Evolutionary conservation across 2,797 vertebrate genomes (phyloP).

Genomic region (Sphenodon punctatus): DNA sequence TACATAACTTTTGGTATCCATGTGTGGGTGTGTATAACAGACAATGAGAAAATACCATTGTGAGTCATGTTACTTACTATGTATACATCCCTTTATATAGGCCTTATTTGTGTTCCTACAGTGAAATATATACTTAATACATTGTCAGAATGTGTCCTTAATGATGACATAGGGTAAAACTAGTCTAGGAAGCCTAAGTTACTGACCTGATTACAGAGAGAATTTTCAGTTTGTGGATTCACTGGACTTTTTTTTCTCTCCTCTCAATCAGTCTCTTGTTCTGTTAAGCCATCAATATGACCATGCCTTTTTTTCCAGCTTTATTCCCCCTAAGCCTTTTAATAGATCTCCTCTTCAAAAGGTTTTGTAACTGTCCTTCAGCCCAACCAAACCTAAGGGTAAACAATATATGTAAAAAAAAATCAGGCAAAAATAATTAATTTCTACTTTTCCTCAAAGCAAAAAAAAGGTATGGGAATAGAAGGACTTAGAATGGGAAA

Average conservation of each 20-base stretch:
- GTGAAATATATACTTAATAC: not conserved
- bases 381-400: too few species aligned
- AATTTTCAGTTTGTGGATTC: not conserved
- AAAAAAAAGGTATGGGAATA: too few species aligned
- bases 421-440: too few species aligned
- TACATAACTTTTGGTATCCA: not conserved
- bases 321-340: not conserved
- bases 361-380: not conserved
- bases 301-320: not conserved
- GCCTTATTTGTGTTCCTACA: not conserved
- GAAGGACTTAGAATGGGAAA: not conserved
- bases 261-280: not conserved
- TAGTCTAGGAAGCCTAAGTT: not conserved
- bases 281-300: not conserved
- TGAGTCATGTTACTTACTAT: too few species aligned
- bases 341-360: not conserved
- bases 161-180: not conserved
- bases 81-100: too few species aligned
- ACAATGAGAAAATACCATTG: not conserved
- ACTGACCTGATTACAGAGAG: not conserved
- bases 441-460: too few species aligned
- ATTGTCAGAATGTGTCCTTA: not conserved
- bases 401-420: too few species aligned
- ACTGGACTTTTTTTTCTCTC: not conserved
- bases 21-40: too few species aligned